Evolutionary conservation across 23 tunicate species (phyloP).

Genomic region (Trididemnum miniatum): DNA sequence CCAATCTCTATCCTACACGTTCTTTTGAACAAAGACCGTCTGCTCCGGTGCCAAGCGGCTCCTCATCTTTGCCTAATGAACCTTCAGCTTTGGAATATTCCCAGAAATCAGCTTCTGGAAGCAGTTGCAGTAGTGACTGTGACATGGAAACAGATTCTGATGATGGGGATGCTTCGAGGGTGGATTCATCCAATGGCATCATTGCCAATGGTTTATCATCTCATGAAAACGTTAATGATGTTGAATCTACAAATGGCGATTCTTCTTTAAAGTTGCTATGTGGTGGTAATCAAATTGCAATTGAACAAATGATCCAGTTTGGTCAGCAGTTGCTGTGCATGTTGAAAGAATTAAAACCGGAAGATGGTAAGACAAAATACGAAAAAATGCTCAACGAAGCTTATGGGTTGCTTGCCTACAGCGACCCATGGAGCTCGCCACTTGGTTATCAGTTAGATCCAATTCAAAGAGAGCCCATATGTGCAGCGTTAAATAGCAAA

Average conservation of each 20-base stretch:
- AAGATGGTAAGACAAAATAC: conserved; percentile 51
- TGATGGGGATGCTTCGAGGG: conserved; percentile 15
- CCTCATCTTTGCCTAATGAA: not conserved
- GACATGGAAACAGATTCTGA: conserved; percentile 87
- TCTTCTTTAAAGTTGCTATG: conserved; percentile 37
- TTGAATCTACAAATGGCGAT: not conserved
- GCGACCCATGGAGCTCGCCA: conserved; percentile 84
- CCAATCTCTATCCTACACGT: not conserved
- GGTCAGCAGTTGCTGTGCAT: conserved; percentile 70
- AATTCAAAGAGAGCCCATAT: conserved; percentile 73
- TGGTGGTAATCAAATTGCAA: conserved; percentile 75
- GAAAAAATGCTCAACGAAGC: conserved; percentile 73
- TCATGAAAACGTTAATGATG: not conserved
- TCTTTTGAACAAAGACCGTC: conserved; percentile 17
- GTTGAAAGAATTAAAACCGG: conserved; percentile 48
- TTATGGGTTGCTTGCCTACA: conserved; percentile 85
- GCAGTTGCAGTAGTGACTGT: conserved; percentile 54
- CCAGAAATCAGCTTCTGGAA: conserved; percentile 3
- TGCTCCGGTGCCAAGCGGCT: not conserved
- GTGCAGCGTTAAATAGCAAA: conserved; percentile 78
- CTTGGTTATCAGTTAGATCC: conserved; percentile 87
- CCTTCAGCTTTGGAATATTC: conserved; percentile 8
- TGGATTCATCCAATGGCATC: conserved; percentile 32
- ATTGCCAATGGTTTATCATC: conserved; percentile 26
- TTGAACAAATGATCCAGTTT: conserved; percentile 77